Conservation (phyloP, 2,113 vertebrate species). For the Isichthys henryi region DNA sequence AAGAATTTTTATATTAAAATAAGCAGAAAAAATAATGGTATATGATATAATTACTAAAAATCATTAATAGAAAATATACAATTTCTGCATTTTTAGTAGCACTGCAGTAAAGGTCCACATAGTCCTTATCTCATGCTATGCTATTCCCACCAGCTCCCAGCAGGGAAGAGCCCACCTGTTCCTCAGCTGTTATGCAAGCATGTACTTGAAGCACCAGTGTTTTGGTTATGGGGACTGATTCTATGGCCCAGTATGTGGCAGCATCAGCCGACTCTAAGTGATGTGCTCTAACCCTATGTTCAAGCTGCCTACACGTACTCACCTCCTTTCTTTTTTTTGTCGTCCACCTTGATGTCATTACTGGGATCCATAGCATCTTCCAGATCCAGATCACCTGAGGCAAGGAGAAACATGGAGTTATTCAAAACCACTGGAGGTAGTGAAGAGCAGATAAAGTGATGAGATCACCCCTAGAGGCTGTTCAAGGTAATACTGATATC, state of each 20-base stretch:
- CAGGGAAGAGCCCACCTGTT: neutral
- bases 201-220: neutral
- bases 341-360: constrained; percentile 58
- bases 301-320: constrained; percentile 18
- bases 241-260: neutral
- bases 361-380: constrained; percentile 68
- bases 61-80: neutral
- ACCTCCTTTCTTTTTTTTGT: constrained; percentile 49
- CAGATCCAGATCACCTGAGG: constrained; percentile 59
- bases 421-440: neutral
- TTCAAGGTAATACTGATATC: neutral
- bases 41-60: neutral
- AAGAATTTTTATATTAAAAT: neutral
- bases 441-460: neutral
- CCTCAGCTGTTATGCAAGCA: neutral
- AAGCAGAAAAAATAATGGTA: neutral
- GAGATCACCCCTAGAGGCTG: neutral
- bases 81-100: neutral
- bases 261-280: neutral
- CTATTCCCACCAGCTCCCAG: neutral
- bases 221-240: neutral
- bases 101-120: neutral
- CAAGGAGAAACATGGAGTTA: neutral
- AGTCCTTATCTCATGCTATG: neutral
- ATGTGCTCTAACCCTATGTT: neutral